Percentiles rank a stretch among this genome's conserved stretches.
Evolutionary conservation across 30 jellyfish, hydroid and myxozoan species (phyloP).

Genomic region (Haliclystus octoradiatus): DNA sequence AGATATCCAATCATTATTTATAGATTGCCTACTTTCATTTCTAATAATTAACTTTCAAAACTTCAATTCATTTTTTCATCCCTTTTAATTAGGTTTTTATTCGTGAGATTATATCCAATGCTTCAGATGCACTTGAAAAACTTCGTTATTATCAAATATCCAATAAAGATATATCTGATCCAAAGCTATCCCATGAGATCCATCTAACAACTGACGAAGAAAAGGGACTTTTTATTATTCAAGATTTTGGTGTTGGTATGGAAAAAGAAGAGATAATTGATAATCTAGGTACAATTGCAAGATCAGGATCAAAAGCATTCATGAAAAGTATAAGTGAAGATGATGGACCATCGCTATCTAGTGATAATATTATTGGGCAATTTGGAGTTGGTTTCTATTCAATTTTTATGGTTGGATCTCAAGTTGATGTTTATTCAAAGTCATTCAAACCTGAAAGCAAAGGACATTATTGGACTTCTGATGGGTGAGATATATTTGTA

Average conservation of each 20-base stretch:
- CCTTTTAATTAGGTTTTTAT: constrained; percentile 46
- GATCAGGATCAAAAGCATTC: constrained; percentile 85
- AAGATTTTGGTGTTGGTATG: constrained; percentile 92
- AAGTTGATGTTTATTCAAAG: constrained; percentile 80
- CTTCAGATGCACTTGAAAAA: constrained; percentile 89
- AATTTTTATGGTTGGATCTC: constrained; percentile 74
- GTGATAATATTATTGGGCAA: constrained; percentile 80
- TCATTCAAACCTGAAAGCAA: constrained; percentile 47
- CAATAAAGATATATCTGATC: constrained; percentile 52
- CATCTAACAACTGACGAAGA: constrained; percentile 89
- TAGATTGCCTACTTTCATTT: too few relatives aligned
- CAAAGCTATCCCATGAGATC: constrained; percentile 68
- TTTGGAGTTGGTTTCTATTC: constrained; percentile 95
- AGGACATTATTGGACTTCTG: constrained; percentile 86
- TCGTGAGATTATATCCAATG: constrained; percentile 77
- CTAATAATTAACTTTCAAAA: too few relatives aligned
- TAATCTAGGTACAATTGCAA: constrained; percentile 84
- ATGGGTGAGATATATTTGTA: constrained; percentile 32
- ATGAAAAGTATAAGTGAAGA: constrained; percentile 39
- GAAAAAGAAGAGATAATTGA: constrained; percentile 61
- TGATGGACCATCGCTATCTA: constrained; percentile 17
- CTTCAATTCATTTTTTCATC: too few relatives aligned
- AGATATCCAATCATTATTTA: too few relatives aligned
- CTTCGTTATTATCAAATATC: constrained; percentile 69
- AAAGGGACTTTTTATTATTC: constrained; percentile 62